Evolutionary conservation across 2,888 invertebrate genomes (phyloP).

Genomic region (Orthosia incerta): DNA sequence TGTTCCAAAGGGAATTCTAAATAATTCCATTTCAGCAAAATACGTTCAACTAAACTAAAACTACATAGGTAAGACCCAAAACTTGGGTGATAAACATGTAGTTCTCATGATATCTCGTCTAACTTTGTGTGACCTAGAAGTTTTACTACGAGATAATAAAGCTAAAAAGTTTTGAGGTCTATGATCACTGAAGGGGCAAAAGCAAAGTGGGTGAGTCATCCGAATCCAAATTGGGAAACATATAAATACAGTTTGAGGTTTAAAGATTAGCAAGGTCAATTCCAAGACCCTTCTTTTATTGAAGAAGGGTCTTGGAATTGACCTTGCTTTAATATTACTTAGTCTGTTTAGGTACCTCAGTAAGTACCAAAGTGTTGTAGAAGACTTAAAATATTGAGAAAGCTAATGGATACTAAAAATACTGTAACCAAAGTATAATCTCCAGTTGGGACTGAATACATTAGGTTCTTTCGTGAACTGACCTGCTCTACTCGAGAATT

Average conservation of each 20-base stretch:
- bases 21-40: constrained; percentile 10
- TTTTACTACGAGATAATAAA: constrained; percentile 3
- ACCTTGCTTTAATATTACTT: background rate
- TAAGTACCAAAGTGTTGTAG: constrained; percentile 2
- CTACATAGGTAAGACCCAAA: background rate
- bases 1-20: constrained; percentile 4
- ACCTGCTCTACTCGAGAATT: background rate
- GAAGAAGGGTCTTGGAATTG: background rate
- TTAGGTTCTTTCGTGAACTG: background rate
- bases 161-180: background rate
- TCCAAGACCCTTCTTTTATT: no score
- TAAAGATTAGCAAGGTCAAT: no score
- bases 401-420: constrained; percentile 30
- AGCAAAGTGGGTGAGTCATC: background rate
- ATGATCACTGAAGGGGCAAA: background rate
- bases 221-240: background rate
- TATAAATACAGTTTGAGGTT: background rate
- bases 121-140: constrained; percentile 15
- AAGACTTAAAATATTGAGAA: constrained; percentile 31
- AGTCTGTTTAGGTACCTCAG: background rate
- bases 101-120: constrained; percentile 2
- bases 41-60: constrained; percentile 9
- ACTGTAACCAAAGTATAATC: constrained; percentile 9
- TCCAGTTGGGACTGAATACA: constrained; percentile 25
- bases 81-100: constrained; percentile 5